Percentiles rank a stretch among this genome's conserved stretches.
These are phyloP conservation scores for Melipona bicolor DNA, from an alignment of 2,888 invertebrate species.

Conservation along the genomic window DNA sequence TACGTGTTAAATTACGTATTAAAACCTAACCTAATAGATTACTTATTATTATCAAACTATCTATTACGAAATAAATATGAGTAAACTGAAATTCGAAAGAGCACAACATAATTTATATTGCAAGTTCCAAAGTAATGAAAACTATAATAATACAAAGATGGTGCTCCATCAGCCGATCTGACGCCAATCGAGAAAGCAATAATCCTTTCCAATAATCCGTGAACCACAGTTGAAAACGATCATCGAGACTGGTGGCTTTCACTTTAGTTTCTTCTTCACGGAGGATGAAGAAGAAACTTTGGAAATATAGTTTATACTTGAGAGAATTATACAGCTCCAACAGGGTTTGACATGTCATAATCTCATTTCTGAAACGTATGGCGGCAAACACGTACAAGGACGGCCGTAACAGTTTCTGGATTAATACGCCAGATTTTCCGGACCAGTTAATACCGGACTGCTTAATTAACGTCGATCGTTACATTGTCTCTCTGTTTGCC, in stretches of 20 bases:
- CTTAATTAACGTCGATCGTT: constrained; percentile 10
- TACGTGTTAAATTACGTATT: no score
- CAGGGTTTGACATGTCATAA: neutral
- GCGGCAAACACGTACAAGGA: neutral
- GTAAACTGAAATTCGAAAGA: no score
- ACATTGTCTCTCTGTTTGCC: neutral
- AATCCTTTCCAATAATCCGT: neutral
- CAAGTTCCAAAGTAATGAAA: no score
- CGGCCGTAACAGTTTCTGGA: neutral
- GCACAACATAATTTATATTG: no score
- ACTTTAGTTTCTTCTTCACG: neutral
- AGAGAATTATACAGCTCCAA: neutral
- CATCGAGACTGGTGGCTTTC: no score
- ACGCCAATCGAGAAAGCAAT: neutral
- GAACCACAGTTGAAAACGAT: neutral
- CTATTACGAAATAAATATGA: no score
- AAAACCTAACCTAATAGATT: no score
- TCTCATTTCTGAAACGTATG: neutral
- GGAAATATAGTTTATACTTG: neutral
- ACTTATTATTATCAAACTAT: no score
- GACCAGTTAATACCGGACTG: neutral
- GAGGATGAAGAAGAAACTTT: neutral
- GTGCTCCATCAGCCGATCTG: neutral
- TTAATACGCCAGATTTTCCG: neutral
- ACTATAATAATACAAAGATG: neutral